Percentiles rank a stretch among this genome's conserved stretches.
These are phyloP conservation scores for Chrysotoxum bicinctum DNA, from an alignment of 2,888 invertebrate genomes.

Conservation along the genomic window DNA sequence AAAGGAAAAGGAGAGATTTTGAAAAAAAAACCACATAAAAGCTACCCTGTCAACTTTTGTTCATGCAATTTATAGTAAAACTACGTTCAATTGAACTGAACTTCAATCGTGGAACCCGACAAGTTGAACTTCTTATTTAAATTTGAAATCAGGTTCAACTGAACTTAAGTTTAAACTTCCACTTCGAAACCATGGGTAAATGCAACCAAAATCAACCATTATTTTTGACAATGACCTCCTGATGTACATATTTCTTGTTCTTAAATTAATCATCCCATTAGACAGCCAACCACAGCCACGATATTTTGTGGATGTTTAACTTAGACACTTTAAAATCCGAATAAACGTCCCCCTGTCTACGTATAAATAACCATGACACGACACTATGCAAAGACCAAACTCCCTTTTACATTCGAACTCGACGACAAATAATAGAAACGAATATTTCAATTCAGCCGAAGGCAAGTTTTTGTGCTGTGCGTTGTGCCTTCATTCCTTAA, in stretches of 20 bases:
- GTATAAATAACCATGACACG: conserved; percentile 33
- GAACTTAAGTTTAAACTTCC: no score
- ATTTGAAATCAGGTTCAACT: no score
- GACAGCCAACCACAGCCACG: neutral
- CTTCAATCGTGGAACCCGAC: no score
- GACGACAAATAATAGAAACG: neutral
- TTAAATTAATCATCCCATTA: conserved; percentile 33
- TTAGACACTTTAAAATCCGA: conserved; percentile 41
- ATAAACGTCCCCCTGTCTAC: conserved; percentile 62
- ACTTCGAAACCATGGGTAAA: no score
- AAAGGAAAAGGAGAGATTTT: no score
- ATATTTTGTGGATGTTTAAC: conserved; percentile 19
- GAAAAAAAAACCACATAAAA: no score
- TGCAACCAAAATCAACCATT: neutral
- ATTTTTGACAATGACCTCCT: neutral
- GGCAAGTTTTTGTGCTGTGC: conserved; percentile 23
- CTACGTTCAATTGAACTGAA: no score
- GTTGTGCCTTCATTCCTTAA: neutral
- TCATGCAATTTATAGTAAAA: no score
- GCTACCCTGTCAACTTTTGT: no score
- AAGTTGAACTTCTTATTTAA: no score
- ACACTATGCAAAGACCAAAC: conserved; percentile 46
- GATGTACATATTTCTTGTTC: neutral
- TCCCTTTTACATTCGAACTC: conserved; percentile 20
- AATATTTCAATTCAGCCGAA: conserved; percentile 37